Conservation (phyloP, 2,797 vertebrate species). For the Hapalemur alaotrensis region DNA sequence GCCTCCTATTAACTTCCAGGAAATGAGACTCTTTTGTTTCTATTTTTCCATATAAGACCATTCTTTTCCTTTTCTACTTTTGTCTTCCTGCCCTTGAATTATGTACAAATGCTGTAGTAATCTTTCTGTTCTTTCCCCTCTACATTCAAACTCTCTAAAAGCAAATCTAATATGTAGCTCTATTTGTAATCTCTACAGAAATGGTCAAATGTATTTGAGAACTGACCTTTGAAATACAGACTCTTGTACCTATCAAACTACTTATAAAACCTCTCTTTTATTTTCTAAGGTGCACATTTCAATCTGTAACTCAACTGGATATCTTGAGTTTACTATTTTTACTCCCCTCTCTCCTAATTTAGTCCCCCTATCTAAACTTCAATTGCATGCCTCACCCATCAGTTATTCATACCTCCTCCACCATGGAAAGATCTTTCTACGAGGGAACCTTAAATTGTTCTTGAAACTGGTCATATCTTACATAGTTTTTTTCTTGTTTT, state of each 20-base stretch:
- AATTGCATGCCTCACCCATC: background rate
- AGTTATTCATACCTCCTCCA: background rate
- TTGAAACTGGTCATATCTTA: background rate
- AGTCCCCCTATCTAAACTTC: background rate
- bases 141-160: background rate
- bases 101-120: background rate
- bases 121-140: background rate
- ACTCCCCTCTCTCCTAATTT: background rate
- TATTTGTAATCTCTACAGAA: background rate
- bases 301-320: background rate
- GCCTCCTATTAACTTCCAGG: background rate
- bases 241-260: background rate
- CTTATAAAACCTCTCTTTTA: background rate
- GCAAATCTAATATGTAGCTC: background rate
- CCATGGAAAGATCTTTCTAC: background rate
- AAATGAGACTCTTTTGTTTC: background rate
- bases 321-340: background rate
- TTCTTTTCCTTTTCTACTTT: background rate
- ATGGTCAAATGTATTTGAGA: background rate
- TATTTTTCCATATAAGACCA: background rate
- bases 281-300: background rate
- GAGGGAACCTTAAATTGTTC: background rate
- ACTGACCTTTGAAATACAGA: slow-evolving; percentile 5
- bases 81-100: background rate
- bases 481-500: background rate